Evolutionary conservation across 2,888 invertebrate genomes (phyloP).

Genomic region (Coelopa pilipes): DNA sequence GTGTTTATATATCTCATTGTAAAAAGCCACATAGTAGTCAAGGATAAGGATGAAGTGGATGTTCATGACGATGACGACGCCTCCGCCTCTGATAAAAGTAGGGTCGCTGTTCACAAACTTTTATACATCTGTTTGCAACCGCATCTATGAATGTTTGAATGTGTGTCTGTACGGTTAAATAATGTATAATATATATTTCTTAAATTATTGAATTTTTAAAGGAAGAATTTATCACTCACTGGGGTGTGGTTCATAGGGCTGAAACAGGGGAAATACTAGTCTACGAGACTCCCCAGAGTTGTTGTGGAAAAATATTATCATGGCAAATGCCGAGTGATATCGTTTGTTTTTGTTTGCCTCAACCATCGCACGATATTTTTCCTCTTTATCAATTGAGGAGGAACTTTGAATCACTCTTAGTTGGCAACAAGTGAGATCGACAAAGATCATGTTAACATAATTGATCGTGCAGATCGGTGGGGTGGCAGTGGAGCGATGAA

Average conservation of each 20-base stretch:
- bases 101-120: no score
- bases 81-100: no score
- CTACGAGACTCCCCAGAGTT: not conserved
- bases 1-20: not conserved
- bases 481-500: no score
- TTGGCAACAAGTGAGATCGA: conserved; percentile 2
- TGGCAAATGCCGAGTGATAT: not conserved
- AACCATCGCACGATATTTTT: not conserved
- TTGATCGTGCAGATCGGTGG: not conserved
- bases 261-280: not conserved
- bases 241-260: not conserved
- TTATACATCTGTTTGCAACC: no score
- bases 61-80: no score
- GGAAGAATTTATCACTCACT: not conserved
- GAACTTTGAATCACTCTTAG: not conserved
- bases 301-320: not conserved
- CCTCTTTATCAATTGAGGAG: no score
- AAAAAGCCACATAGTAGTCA: not conserved
- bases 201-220: conserved; percentile 3
- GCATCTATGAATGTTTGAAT: no score
- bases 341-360: not conserved
- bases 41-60: no score
- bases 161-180: not conserved
- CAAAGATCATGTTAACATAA: conserved; percentile 1
- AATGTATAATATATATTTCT: not conserved